Evolutionary conservation across 2,113 vertebrate species (phyloP).

Genomic region (Chaenocephalus aceratus): DNA sequence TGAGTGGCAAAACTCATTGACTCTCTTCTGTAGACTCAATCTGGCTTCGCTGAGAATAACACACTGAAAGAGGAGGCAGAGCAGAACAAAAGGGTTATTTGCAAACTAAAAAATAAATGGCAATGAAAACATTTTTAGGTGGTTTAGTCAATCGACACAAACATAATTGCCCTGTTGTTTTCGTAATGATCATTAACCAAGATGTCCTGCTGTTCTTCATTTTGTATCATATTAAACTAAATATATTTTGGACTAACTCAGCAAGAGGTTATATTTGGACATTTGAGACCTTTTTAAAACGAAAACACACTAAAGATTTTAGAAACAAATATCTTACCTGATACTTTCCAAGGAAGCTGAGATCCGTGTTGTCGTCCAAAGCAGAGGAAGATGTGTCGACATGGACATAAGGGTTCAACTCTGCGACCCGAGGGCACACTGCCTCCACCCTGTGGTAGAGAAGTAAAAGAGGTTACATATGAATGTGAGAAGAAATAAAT

Average conservation of each 20-base stretch:
- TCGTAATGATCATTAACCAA: too few species aligned
- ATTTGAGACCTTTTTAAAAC: too few species aligned
- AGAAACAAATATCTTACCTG: slow-evolving; percentile 81
- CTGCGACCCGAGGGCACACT: slow-evolving; percentile 88
- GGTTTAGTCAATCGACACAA: too few species aligned
- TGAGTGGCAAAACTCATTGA: slow-evolving; percentile 93
- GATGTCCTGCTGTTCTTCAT: too few species aligned
- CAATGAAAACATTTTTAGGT: background rate
- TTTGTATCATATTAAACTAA: too few species aligned
- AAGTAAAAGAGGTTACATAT: background rate
- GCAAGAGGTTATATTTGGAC: too few species aligned
- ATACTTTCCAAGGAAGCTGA: slow-evolving; percentile 91
- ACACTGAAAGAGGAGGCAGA: slow-evolving; percentile 85
- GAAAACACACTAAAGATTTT: background rate
- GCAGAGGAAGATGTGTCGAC: slow-evolving; percentile 87
- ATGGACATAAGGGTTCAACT: slow-evolving; percentile 95
- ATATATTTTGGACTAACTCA: too few species aligned
- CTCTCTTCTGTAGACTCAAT: slow-evolving; percentile 89
- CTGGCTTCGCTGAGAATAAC: slow-evolving; percentile 92
- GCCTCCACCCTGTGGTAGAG: slow-evolving; percentile 88
- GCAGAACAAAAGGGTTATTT: background rate
- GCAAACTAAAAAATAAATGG: background rate
- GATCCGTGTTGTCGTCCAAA: slow-evolving; percentile 88
- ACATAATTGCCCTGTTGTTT: background rate
- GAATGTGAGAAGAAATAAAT: background rate